phyloP scores from a whole-genome alignment of 2,888 invertebrate species.

The Syritta pipiens region DNA sequence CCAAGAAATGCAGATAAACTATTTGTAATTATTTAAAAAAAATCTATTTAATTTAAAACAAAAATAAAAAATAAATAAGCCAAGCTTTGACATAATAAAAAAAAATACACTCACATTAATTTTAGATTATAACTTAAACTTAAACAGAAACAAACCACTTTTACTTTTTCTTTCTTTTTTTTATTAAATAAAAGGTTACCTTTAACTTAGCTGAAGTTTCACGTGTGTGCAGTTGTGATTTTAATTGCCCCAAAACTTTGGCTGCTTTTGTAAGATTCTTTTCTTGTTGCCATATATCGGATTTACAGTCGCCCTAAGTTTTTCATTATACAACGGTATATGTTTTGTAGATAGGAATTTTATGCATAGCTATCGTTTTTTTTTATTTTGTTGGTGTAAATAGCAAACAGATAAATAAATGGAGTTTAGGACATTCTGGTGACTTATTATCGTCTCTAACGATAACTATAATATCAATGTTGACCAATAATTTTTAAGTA shows the following conservation, averaged over 20 bases:
- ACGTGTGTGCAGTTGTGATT: conserved; percentile 80
- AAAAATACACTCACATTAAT: conserved; percentile 40
- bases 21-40: conserved; percentile 29
- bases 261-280: conserved; percentile 81
- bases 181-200: conserved; percentile 74
- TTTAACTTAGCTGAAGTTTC: conserved; percentile 80
- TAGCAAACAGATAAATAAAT: conserved; percentile 35
- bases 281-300: conserved; percentile 80
- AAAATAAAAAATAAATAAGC: conserved; percentile 32
- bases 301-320: conserved; percentile 79
- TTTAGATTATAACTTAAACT: not conserved
- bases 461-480: too few species aligned
- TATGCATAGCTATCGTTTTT: conserved; percentile 19
- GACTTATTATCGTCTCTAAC: conserved; percentile 33
- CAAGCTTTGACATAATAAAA: conserved; percentile 55
- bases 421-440: conserved; percentile 39
- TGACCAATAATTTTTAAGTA: too few species aligned
- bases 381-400: conserved; percentile 25
- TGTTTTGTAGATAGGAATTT: conserved; percentile 33
- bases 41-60: not conserved
- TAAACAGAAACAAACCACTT: conserved; percentile 17
- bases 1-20: conserved; percentile 21
- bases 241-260: conserved; percentile 81
- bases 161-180: conserved; percentile 13
- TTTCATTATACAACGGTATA: conserved; percentile 43